Evolutionary conservation across 2,113 vertebrate genomes (phyloP).

Genomic region (Pterophyllum scalare): DNA sequence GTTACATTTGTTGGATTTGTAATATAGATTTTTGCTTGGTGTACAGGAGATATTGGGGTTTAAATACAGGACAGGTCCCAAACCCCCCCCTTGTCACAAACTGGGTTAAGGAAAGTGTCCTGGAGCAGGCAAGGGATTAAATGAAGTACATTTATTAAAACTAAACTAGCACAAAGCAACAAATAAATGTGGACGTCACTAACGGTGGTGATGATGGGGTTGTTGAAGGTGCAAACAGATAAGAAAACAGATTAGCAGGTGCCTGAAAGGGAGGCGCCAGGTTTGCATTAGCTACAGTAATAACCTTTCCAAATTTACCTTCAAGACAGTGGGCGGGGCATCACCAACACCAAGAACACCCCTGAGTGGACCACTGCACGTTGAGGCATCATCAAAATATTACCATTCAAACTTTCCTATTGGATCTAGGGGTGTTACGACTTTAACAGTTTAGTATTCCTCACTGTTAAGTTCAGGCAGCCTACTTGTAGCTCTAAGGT

Average conservation of each 20-base stretch:
- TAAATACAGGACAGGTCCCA: not conserved
- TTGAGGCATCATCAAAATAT: not conserved
- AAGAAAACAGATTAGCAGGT: not conserved
- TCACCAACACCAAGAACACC: not conserved
- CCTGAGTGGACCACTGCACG: fast-evolving
- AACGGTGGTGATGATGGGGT: not conserved
- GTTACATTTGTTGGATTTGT: conserved; percentile 6
- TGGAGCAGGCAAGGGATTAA: not conserved
- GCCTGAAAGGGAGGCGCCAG: too few relatives aligned
- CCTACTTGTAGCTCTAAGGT: not conserved
- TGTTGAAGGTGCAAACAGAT: not conserved
- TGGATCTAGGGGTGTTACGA: not conserved
- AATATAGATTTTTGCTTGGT: not conserved
- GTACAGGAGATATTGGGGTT: not conserved
- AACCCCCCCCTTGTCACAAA: not conserved
- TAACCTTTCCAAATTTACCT: not conserved
- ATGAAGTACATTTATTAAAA: not conserved
- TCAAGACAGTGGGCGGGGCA: too few relatives aligned
- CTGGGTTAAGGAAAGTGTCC: not conserved
- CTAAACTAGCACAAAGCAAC: not conserved
- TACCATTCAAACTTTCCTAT: not conserved
- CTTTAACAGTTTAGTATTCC: not conserved
- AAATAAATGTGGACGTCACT: not conserved
- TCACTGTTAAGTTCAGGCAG: not conserved
- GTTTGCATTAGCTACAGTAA: not conserved